Evolutionary conservation across 2,113 vertebrate genomes (phyloP), one percentile per base, ranked within the genome.

Genomic region (Cheirogaleus medius): DNA sequence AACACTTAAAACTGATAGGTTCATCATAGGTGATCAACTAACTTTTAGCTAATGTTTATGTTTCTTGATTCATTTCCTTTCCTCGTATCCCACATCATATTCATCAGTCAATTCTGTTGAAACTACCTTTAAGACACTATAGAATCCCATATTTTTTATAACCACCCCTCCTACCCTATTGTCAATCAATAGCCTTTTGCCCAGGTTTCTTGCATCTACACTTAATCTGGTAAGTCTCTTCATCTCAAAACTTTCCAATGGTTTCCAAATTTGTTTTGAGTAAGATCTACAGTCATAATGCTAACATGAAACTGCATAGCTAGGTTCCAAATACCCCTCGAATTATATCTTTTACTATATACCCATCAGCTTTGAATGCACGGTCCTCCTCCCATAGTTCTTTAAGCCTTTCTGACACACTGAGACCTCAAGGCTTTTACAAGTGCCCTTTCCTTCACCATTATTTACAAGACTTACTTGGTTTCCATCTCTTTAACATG

Each of bases 361-460:
- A 17, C 6, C 9, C 6, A 4, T 13, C 18, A 13, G 7, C 11
- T 25, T 66, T 8, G 7, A 3, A 39, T 42, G 17, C 44, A 3
- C 12, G 6, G 20, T 8, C 54, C 44, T 73, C 54, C 37, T 81
- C 4, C n/a, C n/a, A 23, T n/a, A 7, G 5, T 44, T 32, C 13
- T 21, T 37, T 68, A 78, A 64, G 8, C 15, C 27, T 8, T 58
- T 13, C 2, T 63, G 37, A 23, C 4, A 80, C 14, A 23, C 17
- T 32, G 25, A 63, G 17, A 14, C 44, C 37, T 68, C 27, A n/a
- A 1, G 21, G 7, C 34, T 11, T 66, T 63, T 73, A 6, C 3
- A 7, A 25, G 29, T 83, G n/a, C 3, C 21, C 8, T 83, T 95
- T 39, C 21, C 15, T 83, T 87, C 2, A n/a, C 23, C 21, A 77